Evolutionary conservation across 2,113 vertebrate genomes (phyloP).

Genomic region (Bufo gargarizans): DNA sequence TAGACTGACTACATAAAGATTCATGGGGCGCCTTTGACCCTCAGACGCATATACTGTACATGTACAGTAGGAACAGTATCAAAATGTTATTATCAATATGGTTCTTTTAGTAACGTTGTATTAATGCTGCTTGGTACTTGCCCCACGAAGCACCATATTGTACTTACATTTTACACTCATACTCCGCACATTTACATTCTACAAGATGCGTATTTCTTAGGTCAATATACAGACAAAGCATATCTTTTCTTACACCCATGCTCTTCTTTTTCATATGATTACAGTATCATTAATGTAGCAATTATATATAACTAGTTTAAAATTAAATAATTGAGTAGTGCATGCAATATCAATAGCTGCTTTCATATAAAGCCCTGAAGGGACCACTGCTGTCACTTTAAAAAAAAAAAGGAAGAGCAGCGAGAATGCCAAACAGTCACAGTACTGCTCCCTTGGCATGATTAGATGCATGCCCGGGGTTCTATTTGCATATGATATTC

Average conservation of each 20-base stretch:
- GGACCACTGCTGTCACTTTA: slow-evolving; percentile 87
- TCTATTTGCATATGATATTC: slow-evolving; percentile 99
- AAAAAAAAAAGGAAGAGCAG: slow-evolving; percentile 75
- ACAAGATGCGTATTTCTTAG: background rate
- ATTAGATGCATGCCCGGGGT: slow-evolving; percentile 96
- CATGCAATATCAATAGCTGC: slow-evolving; percentile 71
- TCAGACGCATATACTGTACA: no score
- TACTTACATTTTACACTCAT: no score
- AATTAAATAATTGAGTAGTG: slow-evolving; percentile 59
- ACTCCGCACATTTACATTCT: background rate
- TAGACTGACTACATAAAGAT: no score
- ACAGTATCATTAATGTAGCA: background rate
- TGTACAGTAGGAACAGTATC: no score
- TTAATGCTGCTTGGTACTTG: background rate
- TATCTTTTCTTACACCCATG: background rate
- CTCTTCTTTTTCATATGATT: background rate
- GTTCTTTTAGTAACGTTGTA: background rate
- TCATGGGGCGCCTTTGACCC: no score
- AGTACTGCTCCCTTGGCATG: slow-evolving; percentile 91
- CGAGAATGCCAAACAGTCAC: slow-evolving; percentile 86
- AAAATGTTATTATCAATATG: no score
- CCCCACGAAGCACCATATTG: background rate
- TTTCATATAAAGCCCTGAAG: slow-evolving; percentile 75
- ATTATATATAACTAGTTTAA: background rate
- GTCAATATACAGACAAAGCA: background rate